Evolutionary conservation across 2,888 invertebrate genomes (phyloP).

Genomic region (Sycophila texana): DNA sequence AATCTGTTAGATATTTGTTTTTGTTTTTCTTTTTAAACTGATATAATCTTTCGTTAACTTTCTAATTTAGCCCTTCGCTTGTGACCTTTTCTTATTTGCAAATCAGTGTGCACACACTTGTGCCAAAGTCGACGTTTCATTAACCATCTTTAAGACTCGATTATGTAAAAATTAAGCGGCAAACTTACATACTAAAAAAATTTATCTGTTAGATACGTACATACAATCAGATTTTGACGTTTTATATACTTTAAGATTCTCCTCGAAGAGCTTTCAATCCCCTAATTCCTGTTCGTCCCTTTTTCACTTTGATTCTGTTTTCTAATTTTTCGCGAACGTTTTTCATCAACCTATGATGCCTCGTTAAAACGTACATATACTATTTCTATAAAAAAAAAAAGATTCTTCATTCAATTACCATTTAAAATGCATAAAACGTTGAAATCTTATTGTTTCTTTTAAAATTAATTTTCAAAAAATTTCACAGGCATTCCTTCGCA

Average conservation of each 20-base stretch:
- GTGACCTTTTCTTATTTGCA: conserved; percentile 28
- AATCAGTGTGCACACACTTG: conserved; percentile 51
- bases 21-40: conserved; percentile 40
- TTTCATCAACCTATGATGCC: background rate
- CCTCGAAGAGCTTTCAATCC: background rate
- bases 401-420: background rate
- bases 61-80: conserved; percentile 11
- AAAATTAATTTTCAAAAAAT: conserved; percentile 48
- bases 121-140: conserved; percentile 51
- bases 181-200: conserved; percentile 53
- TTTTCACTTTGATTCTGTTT: conserved; percentile 45
- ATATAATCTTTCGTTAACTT: conserved; percentile 44
- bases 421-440: conserved; percentile 42
- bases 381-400: too few species aligned
- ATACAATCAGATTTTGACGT: conserved; percentile 55
- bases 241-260: conserved; percentile 45
- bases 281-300: conserved; percentile 14
- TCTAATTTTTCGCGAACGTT: too few species aligned
- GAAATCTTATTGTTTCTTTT: conserved; percentile 44
- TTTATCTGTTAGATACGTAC: conserved; percentile 49
- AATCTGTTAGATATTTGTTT: background rate
- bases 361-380: too few species aligned
- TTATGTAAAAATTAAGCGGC: conserved; percentile 50
- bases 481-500: conserved; percentile 39
- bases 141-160: conserved; percentile 38